Evolutionary conservation across 2,888 invertebrate species (phyloP).

Genomic region (Bombylius major): DNA sequence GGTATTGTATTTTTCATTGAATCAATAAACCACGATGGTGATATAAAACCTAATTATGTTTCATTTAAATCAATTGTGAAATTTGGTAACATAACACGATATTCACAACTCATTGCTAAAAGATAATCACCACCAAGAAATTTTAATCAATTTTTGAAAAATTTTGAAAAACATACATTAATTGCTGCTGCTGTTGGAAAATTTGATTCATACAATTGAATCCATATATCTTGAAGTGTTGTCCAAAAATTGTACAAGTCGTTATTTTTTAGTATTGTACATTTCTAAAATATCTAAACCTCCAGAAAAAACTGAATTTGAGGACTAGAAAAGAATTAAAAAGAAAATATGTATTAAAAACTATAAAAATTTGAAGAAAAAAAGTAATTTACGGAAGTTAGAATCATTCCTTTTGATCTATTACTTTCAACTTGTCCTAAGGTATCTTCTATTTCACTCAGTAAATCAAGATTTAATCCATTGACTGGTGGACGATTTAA

Average conservation of each 20-base stretch:
- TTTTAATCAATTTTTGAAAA: neutral
- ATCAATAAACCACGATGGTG: constrained; percentile 61
- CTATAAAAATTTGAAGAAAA: neutral
- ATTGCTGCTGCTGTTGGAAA: constrained; percentile 70
- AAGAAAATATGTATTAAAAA: neutral
- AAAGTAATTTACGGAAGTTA: constrained; percentile 57
- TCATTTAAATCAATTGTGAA: constrained; percentile 78
- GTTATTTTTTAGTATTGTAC: constrained; percentile 63
- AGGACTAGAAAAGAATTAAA: constrained; percentile 38
- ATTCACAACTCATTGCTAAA: constrained; percentile 66
- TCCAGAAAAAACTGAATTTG: constrained; percentile 63
- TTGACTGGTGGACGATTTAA: constrained; percentile 72
- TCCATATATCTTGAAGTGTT: constrained; percentile 66
- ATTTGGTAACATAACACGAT: constrained; percentile 72
- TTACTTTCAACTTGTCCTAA: constrained; percentile 54
- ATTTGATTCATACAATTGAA: constrained; percentile 58
- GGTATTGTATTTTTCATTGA: constrained; percentile 52
- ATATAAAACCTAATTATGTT: constrained; percentile 67
- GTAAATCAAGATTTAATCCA: constrained; percentile 60
- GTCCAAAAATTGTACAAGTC: constrained; percentile 62
- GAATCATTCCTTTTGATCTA: constrained; percentile 57
- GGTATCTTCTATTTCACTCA: constrained; percentile 49
- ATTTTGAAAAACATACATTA: constrained; percentile 44
- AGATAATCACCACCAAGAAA: constrained; percentile 62
- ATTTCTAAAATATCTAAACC: constrained; percentile 80